phyloP scores from a whole-genome alignment of 2,797 vertebrate genomes.

The Rhadinocentrus ornatus region DNA sequence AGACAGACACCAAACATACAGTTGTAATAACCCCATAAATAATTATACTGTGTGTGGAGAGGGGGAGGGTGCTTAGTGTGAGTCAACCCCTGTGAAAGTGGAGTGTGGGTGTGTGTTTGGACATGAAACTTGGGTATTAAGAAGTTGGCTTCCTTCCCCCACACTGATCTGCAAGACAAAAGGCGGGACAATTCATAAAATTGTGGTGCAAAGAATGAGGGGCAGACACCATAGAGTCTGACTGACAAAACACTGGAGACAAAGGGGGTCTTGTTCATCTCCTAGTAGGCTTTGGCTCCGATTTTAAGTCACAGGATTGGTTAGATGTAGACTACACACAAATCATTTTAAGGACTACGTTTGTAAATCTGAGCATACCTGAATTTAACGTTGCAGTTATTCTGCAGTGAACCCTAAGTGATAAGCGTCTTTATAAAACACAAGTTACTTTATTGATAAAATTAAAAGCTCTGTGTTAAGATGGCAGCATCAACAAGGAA shows the following conservation, averaged over 20 bases:
- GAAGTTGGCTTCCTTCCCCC: constrained; percentile 44
- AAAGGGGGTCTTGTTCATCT: constrained; percentile 18
- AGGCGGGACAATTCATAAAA: constrained; percentile 48
- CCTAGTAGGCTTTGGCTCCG: neutral
- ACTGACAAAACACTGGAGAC: constrained; percentile 19
- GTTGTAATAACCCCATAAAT: neutral
- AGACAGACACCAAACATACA: neutral
- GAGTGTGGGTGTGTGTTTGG: constrained; percentile 15
- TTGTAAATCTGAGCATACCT: neutral
- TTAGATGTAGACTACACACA: neutral
- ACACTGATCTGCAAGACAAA: constrained; percentile 66
- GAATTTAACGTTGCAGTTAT: neutral
- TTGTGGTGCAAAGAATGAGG: constrained; percentile 20
- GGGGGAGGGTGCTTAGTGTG: neutral
- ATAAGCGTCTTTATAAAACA: neutral
- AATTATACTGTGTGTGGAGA: constrained; percentile 34
- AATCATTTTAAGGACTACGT: neutral
- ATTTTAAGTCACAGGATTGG: neutral
- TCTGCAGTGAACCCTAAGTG: fast-evolving
- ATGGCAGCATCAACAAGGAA: neutral
- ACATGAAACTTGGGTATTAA: constrained; percentile 57
- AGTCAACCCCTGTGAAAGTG: constrained; percentile 11
- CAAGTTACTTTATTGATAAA: too few species aligned
- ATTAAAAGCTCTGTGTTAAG: too few species aligned
- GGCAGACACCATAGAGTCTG: constrained; percentile 30